These are phyloP conservation scores for Pleuronectes platessa DNA, from an alignment of 2,113 vertebrate genomes.

Conservation along the genomic window DNA sequence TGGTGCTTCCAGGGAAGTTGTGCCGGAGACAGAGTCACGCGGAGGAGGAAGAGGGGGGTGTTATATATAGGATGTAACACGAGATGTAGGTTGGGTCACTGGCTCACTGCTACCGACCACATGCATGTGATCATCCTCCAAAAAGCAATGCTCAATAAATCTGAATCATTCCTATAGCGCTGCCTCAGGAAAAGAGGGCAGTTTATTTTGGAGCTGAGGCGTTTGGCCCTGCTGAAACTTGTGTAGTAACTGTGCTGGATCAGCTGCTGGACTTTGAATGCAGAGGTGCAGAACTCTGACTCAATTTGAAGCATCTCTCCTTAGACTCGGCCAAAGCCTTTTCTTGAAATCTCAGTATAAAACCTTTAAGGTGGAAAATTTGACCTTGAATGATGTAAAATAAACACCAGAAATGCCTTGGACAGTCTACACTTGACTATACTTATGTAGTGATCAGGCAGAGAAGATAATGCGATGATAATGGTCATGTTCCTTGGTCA, in stretches of 20 bases:
- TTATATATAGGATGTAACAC: constrained; percentile 89
- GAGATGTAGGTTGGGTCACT: constrained; percentile 93
- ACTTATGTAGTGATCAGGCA: not conserved
- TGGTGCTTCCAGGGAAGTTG: constrained; percentile 87
- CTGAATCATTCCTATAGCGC: constrained; percentile 62
- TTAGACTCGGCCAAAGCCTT: not conserved
- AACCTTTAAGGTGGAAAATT: too few species aligned
- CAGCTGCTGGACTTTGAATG: not conserved
- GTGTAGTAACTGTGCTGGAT: constrained; percentile 44
- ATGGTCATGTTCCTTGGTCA: not conserved
- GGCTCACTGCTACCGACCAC: constrained; percentile 86
- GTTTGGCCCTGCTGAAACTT: constrained; percentile 35
- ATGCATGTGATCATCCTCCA: constrained; percentile 85
- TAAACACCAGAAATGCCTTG: too few species aligned
- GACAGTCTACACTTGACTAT: too few species aligned
- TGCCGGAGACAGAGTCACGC: constrained; percentile 65
- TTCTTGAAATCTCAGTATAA: too few species aligned
- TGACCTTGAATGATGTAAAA: too few species aligned
- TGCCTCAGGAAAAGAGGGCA: constrained; percentile 53
- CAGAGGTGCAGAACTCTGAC: not conserved
- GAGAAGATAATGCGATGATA: not conserved
- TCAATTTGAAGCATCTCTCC: not conserved
- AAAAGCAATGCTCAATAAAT: constrained; percentile 77
- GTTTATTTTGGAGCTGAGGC: constrained; percentile 68
- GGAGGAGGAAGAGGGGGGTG: constrained; percentile 57